Evolutionary conservation across 1,140 invertebrate genomes (phyloP).

Genomic region (Gonatopus flavifemur): DNA sequence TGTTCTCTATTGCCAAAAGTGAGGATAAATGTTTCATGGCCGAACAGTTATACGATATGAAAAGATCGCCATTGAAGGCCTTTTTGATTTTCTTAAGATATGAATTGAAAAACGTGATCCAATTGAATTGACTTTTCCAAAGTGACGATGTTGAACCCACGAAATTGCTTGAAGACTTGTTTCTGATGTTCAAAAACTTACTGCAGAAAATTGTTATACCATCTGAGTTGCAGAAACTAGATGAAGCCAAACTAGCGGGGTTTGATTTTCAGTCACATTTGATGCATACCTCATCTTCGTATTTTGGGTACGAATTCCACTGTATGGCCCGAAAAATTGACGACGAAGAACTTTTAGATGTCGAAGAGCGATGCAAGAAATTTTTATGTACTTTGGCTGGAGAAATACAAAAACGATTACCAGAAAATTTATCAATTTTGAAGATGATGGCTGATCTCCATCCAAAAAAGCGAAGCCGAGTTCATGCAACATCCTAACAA

Average conservation of each 20-base stretch:
- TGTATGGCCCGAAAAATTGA: constrained; percentile 1
- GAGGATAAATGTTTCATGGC: constrained; percentile 12
- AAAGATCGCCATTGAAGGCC: too few relatives aligned
- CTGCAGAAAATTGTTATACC: constrained; percentile 10
- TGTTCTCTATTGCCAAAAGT: too few relatives aligned
- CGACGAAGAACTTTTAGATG: constrained; percentile 1
- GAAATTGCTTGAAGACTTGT: constrained; percentile 29
- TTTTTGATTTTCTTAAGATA: too few relatives aligned
- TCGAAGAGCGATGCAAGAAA: constrained; percentile 12
- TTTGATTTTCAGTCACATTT: too few relatives aligned
- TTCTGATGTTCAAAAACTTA: constrained; percentile 3
- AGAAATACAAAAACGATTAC: too few relatives aligned
- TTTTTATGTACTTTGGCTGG: too few relatives aligned
- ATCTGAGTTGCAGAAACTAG: too few relatives aligned
- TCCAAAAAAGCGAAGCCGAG: neutral
- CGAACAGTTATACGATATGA: constrained; percentile 23
- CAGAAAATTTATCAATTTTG: too few relatives aligned
- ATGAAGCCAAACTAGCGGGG: constrained; percentile 23
- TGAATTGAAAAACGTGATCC: too few relatives aligned
- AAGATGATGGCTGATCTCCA: too few relatives aligned
- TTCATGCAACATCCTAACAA: neutral
- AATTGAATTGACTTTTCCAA: constrained; percentile 28
- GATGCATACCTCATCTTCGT: too few relatives aligned
- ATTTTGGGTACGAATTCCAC: too few relatives aligned
- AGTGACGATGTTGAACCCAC: constrained; percentile 25